Percentiles rank a stretch among this genome's conserved stretches.
phyloP scores from a whole-genome alignment of 1,140 invertebrate species.

The Apis cerana region DNA sequence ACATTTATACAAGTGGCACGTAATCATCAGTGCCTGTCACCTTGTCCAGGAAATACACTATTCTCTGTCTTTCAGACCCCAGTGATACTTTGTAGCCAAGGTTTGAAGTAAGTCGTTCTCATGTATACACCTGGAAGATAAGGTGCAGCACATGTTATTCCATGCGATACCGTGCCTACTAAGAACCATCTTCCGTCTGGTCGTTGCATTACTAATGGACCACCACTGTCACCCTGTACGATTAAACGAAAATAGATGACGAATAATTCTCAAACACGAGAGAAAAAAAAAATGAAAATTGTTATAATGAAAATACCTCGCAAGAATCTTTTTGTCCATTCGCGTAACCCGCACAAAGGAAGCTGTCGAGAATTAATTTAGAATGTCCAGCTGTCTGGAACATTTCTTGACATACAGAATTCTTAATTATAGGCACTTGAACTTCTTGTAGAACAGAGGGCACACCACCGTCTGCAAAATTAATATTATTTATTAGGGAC shows the following conservation, averaged over 20 bases:
- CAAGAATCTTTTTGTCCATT: conserved; percentile 96
- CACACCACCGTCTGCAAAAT: conserved; percentile 88
- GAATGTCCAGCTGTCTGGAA: conserved; percentile 93
- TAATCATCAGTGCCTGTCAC: conserved; percentile 48
- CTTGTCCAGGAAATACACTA: conserved; percentile 53
- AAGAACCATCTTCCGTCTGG: conserved; percentile 93
- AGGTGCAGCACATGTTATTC: conserved; percentile 95
- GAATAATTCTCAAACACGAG: neutral
- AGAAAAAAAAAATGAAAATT: neutral
- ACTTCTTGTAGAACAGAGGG: conserved; percentile 95
- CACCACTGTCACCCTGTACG: conserved; percentile 94
- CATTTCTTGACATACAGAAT: conserved; percentile 96
- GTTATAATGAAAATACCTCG: conserved; percentile 85
- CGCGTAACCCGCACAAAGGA: conserved; percentile 96
- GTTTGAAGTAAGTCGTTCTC: conserved; percentile 94
- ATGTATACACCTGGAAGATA: conserved; percentile 96
- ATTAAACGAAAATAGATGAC: too few species aligned
- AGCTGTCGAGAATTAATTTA: conserved; percentile 93
- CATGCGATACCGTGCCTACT: conserved; percentile 96
- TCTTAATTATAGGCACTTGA: conserved; percentile 95
- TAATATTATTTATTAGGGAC: neutral
- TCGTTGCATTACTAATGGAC: conserved; percentile 92
- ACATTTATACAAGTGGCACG: conserved; percentile 80
- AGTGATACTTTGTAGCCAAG: conserved; percentile 93
- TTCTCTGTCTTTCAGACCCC: conserved; percentile 83